Base-by-base conservation (phyloP, 2,797 vertebrate genomes). In the Silurus lanzhouensis region DNA sequence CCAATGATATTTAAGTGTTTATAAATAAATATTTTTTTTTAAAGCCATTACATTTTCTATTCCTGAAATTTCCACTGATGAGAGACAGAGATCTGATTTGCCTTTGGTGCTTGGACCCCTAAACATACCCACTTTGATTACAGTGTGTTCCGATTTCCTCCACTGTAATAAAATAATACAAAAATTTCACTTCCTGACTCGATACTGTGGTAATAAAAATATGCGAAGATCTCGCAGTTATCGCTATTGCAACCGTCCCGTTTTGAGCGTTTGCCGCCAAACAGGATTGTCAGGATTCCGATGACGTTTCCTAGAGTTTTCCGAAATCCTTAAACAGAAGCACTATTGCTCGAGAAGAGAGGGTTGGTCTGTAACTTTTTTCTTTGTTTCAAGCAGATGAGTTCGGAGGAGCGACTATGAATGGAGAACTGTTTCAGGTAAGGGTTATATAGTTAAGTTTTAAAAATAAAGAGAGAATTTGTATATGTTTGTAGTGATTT, bases 391-490 rank as follows among this genome's bases (percentile, higher is more conserved):
- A n/a, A 87, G 64, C 87, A 96, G 95, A 92, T 91, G 91, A 64
- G 52, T 95, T 96, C 87, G 95, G 87, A 83, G 96, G 93, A 38
- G 92, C 95, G 6, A 91, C 94, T 0, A 76, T 97, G 86, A 97
- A 98, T 70, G 95, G 96, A 90, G 95, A 97, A 44, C 44, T 97
- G 85, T 96, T 96, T 92, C 93, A 96, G 96, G 97, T 96, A 87
- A 95, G 96, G 48, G 48, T 0, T 52, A 52, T 52, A 1, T 52
- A 52, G 48, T 10, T 52, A 52, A 52, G 10, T 52, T 7, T 52
- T 10, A 52, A 38, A 38, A 38, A 38, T 38, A 4, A 38, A 38
- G 38, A 38, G 38, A 38, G 38, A 38, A 38, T 38, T 38, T 38
- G 4, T 60, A 48, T 57, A 2, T 27, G 27, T 75, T 57, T 57